phyloP scores from a whole-genome alignment of 1,140 invertebrate species.

The Scaptomyza hsui region DNA sequence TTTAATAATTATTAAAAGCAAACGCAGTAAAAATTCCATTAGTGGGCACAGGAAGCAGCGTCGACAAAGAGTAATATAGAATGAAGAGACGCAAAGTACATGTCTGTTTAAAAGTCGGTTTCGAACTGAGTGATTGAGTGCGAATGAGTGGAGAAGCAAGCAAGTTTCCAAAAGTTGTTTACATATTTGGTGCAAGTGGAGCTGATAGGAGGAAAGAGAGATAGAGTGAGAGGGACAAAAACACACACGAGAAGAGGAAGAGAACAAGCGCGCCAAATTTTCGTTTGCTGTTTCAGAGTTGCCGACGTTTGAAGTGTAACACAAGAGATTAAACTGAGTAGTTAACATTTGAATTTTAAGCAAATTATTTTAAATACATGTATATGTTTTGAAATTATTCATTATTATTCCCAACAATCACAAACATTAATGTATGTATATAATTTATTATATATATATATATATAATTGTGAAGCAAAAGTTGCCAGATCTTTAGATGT shows the following conservation, averaged over 20 bases:
- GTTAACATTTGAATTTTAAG: too few species aligned
- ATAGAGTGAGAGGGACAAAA: background rate
- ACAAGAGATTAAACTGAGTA: too few species aligned
- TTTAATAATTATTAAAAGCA: slow-evolving; percentile 53
- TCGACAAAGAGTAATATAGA: background rate
- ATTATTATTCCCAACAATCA: too few species aligned
- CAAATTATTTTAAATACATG: too few species aligned
- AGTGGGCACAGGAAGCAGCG: too few species aligned
- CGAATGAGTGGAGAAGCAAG: background rate
- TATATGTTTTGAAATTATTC: too few species aligned
- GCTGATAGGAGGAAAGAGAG: too few species aligned
- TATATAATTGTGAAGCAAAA: too few species aligned
- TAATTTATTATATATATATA: too few species aligned
- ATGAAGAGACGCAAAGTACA: background rate
- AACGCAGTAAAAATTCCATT: slow-evolving; percentile 62
- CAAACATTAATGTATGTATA: too few species aligned
- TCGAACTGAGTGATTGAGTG: slow-evolving; percentile 7
- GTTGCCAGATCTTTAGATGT: too few species aligned
- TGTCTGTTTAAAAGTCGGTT: background rate
- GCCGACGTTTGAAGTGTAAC: background rate
- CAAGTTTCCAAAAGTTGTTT: background rate
- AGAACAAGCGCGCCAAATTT: background rate
- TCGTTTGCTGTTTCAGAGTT: background rate
- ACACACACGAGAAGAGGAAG: background rate
- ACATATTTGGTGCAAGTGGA: background rate